Percentiles rank a stretch among this genome's conserved stretches.
Evolutionary conservation across 1,140 invertebrate species (phyloP).

Genomic region (Palaemon carinicauda): DNA sequence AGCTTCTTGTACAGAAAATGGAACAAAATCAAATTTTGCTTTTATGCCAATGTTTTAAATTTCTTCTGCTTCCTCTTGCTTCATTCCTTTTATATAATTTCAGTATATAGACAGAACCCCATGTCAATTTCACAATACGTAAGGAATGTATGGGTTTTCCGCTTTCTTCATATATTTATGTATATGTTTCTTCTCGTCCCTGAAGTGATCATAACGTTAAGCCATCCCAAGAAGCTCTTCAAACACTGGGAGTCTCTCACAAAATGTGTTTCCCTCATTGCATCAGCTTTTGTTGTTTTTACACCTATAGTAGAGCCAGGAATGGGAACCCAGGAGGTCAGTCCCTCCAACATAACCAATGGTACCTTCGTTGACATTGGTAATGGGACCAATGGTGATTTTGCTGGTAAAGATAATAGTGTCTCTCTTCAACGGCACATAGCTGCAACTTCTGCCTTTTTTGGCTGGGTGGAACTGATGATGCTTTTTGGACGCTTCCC

Average conservation of each 20-base stretch:
- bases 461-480: constrained; percentile 38
- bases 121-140: neutral
- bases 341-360: neutral
- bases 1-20: constrained; percentile 15
- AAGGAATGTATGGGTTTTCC: neutral
- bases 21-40: constrained; percentile 13
- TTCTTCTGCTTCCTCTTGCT: constrained; percentile 15
- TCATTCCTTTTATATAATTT: constrained; percentile 6
- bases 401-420: neutral
- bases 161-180: constrained; percentile 13
- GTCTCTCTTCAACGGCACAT: neutral
- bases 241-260: constrained; percentile 23
- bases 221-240: neutral
- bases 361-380: neutral
- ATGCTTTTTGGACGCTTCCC: constrained; percentile 32
- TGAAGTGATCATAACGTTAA: constrained; percentile 6
- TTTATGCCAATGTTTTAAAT: neutral
- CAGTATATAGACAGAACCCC: neutral
- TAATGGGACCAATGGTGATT: neutral
- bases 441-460: constrained; percentile 28
- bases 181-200: constrained; percentile 9
- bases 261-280: neutral
- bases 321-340: neutral
- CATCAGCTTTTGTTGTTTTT: constrained; percentile 27
- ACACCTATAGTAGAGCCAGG: neutral